phyloP scores from a whole-genome alignment of 2,888 invertebrate species.

The Scrobipalpa atriplicella region DNA sequence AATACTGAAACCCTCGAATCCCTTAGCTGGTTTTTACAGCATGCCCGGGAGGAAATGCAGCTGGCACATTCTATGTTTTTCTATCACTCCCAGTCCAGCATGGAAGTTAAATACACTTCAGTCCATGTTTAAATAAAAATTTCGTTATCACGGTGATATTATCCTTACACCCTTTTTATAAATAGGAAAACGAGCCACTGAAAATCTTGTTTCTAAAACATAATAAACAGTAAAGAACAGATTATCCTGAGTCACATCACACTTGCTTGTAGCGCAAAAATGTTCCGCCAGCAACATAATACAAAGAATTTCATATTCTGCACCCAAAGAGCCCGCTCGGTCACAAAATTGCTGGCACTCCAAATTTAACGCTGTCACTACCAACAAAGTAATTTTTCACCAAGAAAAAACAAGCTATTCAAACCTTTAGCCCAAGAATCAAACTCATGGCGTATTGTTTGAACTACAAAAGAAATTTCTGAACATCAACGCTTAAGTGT shows the following conservation, averaged over 20 bases:
- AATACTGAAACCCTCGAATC: no score
- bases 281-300: background rate
- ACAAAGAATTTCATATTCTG: conserved; percentile 26
- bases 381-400: conserved; percentile 72
- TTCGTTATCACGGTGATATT: no score
- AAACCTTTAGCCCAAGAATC: conserved; percentile 60
- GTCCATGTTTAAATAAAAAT: no score
- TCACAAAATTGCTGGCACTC: conserved; percentile 26
- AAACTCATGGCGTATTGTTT: conserved; percentile 65
- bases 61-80: no score
- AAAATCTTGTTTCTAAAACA: background rate
- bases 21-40: no score
- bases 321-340: conserved; percentile 16
- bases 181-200: no score
- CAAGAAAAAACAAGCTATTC: conserved; percentile 53
- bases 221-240: conserved; percentile 2
- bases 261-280: conserved; percentile 5
- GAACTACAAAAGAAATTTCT: conserved; percentile 57
- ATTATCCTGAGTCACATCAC: conserved; percentile 15
- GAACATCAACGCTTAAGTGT: conserved; percentile 59
- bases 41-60: no score
- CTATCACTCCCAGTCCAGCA: no score
- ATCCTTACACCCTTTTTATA: no score
- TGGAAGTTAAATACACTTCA: no score
- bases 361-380: conserved; percentile 36